Percentiles rank a stretch among this genome's conserved stretches.
phyloP scores from a whole-genome alignment of 2,888 invertebrate species.

The Geophilus truncorum region DNA sequence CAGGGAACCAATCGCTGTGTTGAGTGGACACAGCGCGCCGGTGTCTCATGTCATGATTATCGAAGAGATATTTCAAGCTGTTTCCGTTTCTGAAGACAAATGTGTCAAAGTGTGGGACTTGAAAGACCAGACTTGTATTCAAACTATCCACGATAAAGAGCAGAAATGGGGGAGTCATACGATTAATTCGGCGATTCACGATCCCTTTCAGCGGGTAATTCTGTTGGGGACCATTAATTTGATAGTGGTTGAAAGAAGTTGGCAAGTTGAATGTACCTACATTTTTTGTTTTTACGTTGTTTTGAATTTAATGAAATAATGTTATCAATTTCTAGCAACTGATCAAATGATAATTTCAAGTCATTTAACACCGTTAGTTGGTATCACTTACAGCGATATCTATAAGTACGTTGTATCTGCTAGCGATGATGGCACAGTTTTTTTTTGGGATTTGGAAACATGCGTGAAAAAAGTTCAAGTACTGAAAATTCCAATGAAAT shows the following conservation, averaged over 20 bases:
- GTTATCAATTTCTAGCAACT: not conserved
- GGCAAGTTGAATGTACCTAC: not conserved
- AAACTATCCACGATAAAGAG: not conserved
- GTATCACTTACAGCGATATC: not conserved
- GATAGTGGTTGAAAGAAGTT: not conserved
- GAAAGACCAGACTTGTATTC: not conserved
- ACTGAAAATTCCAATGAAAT: not conserved
- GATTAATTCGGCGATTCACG: not conserved
- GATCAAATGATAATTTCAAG: not conserved
- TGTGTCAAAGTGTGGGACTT: slow-evolving; percentile 31
- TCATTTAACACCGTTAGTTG: not conserved
- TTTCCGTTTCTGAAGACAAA: slow-evolving; percentile 6
- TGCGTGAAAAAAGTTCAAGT: not conserved
- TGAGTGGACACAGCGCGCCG: slow-evolving; percentile 22
- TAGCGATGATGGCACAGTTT: not conserved
- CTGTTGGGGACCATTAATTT: not conserved
- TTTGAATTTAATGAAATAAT: not conserved
- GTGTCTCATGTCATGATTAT: not conserved
- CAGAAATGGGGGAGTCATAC: not conserved
- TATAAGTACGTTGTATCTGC: not conserved
- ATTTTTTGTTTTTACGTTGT: not conserved
- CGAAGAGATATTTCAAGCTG: not conserved
- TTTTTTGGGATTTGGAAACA: not conserved
- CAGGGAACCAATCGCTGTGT: not conserved
- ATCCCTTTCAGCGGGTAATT: not conserved